These are phyloP conservation scores for Dicaeum eximium DNA, from an alignment of 2,113 vertebrate species.

Conservation along the genomic window DNA sequence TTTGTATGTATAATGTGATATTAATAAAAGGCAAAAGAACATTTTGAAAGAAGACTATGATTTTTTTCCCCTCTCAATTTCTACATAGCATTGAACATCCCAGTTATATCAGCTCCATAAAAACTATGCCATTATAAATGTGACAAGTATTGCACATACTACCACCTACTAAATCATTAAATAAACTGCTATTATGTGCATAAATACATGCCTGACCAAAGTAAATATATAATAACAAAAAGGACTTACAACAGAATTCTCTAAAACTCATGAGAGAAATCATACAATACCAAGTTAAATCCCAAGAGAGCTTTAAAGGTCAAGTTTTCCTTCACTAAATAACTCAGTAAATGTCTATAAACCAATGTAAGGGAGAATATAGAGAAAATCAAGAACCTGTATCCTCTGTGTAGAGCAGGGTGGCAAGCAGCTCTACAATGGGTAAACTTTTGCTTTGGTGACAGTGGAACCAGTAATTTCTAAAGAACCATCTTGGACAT, in stretches of 20 bases:
- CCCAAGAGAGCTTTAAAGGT: slow-evolving; percentile 22
- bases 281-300: slow-evolving; percentile 11
- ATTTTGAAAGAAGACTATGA: not conserved
- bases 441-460: not conserved
- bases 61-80: not conserved
- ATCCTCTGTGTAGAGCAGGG: not conserved
- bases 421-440: not conserved
- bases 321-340: not conserved
- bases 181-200: not conserved
- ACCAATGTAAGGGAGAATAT: not conserved
- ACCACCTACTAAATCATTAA: slow-evolving; percentile 13
- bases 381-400: not conserved
- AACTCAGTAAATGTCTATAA: not conserved
- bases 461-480: slow-evolving; percentile 8
- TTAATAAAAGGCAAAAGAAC: not conserved
- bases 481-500: not conserved
- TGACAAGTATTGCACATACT: slow-evolving; percentile 14
- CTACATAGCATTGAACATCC: not conserved
- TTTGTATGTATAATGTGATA: not conserved
- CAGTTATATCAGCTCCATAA: not conserved
- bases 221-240: not conserved
- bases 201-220: not conserved
- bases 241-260: not conserved
- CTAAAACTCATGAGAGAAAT: not conserved
- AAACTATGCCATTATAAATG: not conserved